Percentiles rank a stretch among this genome's conserved stretches.
phyloP scores from a whole-genome alignment of 2,888 invertebrate genomes.

The Xestia xanthographa region DNA sequence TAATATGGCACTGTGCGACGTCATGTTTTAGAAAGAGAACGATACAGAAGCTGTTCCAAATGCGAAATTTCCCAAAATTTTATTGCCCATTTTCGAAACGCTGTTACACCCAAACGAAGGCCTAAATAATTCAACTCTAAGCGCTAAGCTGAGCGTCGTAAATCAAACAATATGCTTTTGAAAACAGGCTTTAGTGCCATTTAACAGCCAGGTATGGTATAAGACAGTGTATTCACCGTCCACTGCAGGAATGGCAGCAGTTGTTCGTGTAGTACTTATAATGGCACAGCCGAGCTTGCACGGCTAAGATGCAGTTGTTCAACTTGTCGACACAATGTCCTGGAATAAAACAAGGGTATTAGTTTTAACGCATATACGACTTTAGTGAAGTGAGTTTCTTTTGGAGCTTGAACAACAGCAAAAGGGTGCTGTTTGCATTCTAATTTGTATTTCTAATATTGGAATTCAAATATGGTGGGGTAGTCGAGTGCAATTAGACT shows the following conservation, averaged over 20 bases:
- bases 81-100: not conserved
- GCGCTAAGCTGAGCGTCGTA: not conserved
- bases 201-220: not conserved
- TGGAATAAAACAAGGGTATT: conserved; percentile 25
- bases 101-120: not conserved
- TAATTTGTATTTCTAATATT: not conserved
- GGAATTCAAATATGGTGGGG: too few species aligned
- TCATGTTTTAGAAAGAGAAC: not conserved
- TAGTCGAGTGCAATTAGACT: too few species aligned
- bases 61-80: too few species aligned
- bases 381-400: not conserved
- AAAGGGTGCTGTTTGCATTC: not conserved
- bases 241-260: conserved; percentile 94
- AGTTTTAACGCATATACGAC: not conserved
- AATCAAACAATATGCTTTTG: not conserved
- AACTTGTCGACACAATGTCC: conserved; percentile 93
- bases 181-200: conserved; percentile 1
- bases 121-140: not conserved
- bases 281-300: conserved; percentile 96
- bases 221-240: conserved; percentile 65
- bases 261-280: conserved; percentile 96
- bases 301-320: conserved; percentile 94
- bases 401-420: not conserved
- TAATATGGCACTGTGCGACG: not conserved
- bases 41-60: not conserved